A percentile compares a stretch with the other conserved stretches of the same genome.
Conservation (phyloP, 2,797 vertebrate species). For the Enteromius afrohamiltoni region DNA sequence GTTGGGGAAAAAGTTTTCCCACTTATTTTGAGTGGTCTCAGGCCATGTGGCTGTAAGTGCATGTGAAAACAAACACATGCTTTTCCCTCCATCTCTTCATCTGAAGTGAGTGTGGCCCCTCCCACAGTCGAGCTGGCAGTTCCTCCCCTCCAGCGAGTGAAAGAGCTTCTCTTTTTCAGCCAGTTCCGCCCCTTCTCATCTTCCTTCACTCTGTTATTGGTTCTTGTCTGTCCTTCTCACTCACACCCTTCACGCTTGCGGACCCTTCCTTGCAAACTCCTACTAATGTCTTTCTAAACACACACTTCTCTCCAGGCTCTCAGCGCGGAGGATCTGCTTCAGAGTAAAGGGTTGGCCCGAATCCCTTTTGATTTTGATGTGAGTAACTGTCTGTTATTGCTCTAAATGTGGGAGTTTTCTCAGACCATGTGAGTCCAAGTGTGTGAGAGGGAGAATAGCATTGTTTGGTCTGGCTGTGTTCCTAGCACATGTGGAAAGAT, state of each 20-base stretch:
- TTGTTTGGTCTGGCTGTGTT: conserved; percentile 48
- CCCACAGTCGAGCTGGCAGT: conserved; percentile 49
- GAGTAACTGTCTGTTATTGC: conserved; percentile 12
- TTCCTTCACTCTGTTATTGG: conserved; percentile 53
- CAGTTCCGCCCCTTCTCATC: conserved; percentile 49
- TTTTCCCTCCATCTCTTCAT: conserved; percentile 13
- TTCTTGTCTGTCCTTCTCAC: conserved; percentile 6
- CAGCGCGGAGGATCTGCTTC: not conserved
- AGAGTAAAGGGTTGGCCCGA: not conserved
- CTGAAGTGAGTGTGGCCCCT: conserved; percentile 29
- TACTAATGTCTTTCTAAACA: conserved; percentile 57
- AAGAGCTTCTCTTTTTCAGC: conserved; percentile 53
- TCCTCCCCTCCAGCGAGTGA: conserved; percentile 45
- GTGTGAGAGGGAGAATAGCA: conserved; percentile 26
- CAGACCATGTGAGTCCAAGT: conserved; percentile 29
- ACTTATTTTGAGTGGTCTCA: not conserved
- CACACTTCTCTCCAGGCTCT: conserved; percentile 45
- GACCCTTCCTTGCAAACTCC: conserved; percentile 54
- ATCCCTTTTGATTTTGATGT: conserved; percentile 14
- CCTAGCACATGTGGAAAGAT: conserved; percentile 52
- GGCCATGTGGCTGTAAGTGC: not conserved
- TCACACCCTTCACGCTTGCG: conserved; percentile 42
- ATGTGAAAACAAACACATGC: conserved; percentile 16
- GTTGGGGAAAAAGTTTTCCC: not conserved
- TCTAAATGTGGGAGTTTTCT: not conserved